Conservation (phyloP, 1,140 invertebrate species). For the Lordiphosa stackelbergi region DNA sequence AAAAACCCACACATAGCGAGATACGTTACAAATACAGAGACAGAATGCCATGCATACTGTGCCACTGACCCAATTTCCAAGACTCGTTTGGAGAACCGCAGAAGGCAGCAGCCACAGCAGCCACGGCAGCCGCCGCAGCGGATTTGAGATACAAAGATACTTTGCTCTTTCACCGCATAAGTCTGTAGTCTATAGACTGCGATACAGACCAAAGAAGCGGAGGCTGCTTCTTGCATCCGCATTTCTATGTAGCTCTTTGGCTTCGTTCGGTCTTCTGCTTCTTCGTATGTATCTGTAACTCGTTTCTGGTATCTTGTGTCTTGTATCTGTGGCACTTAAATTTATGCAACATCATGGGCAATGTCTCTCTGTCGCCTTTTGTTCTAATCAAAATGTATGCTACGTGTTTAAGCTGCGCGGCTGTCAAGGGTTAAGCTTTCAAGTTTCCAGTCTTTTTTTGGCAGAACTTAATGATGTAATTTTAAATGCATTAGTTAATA, state of each 20-base stretch:
- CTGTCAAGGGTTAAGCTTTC: slow-evolving; percentile 53
- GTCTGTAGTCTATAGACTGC: slow-evolving; percentile 37
- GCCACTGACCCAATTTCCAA: slow-evolving; percentile 75
- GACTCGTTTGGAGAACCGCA: slow-evolving; percentile 59
- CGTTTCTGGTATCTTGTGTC: slow-evolving; percentile 65
- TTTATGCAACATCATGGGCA: slow-evolving; percentile 71
- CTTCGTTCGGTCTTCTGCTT: slow-evolving; percentile 39
- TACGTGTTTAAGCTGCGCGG: slow-evolving; percentile 40
- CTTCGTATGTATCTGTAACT: slow-evolving; percentile 65
- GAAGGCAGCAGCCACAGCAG: slow-evolving; percentile 32
- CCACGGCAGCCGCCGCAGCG: slow-evolving; percentile 41
- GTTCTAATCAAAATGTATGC: slow-evolving; percentile 66
- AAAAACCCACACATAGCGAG: slow-evolving; percentile 31
- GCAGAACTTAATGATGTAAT: slow-evolving; percentile 34
- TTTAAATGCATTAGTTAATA: slow-evolving; percentile 33
- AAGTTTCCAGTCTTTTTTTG: not conserved
- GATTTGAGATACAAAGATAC: slow-evolving; percentile 70
- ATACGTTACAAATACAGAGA: slow-evolving; percentile 32
- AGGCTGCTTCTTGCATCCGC: slow-evolving; percentile 56
- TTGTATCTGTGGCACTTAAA: slow-evolving; percentile 71
- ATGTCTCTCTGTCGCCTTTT: slow-evolving; percentile 34
- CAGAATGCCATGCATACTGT: slow-evolving; percentile 73
- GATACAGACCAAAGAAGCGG: slow-evolving; percentile 18
- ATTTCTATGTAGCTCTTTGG: slow-evolving; percentile 59
- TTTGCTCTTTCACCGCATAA: slow-evolving; percentile 70